Evolutionary conservation across 2,888 invertebrate species (phyloP).

Genomic region (Eristalis tenax): DNA sequence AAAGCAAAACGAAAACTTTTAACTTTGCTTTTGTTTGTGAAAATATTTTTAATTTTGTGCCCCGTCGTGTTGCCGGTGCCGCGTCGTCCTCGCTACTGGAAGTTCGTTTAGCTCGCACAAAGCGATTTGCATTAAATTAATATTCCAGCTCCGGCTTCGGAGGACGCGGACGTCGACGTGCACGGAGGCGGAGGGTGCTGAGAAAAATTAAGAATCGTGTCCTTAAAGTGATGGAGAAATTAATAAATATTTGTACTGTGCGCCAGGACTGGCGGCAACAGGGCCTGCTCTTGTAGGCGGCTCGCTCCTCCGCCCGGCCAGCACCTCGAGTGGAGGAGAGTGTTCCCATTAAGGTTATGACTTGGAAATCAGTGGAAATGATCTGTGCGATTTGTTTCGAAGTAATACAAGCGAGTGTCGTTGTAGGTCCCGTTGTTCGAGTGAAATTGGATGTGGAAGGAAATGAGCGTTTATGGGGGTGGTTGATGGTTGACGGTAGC

Average conservation of each 20-base stretch:
- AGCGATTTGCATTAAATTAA: slow-evolving; percentile 72
- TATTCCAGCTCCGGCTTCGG: slow-evolving; percentile 50
- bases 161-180: no score
- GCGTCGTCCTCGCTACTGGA: not conserved
- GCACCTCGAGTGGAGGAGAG: not conserved
- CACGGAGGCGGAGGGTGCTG: not conserved
- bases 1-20: slow-evolving; percentile 45
- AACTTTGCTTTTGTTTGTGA: slow-evolving; percentile 68
- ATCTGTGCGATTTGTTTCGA: slow-evolving; percentile 19
- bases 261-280: not conserved
- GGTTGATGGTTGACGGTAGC: not conserved
- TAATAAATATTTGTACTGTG: slow-evolving; percentile 61
- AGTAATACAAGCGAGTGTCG: not conserved
- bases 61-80: not conserved
- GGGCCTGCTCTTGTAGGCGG: not conserved
- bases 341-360: slow-evolving; percentile 19
- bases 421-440: not conserved
- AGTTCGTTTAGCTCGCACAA: slow-evolving; percentile 62
- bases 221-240: slow-evolving; percentile 58
- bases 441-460: slow-evolving; percentile 1
- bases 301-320: no score
- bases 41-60: slow-evolving; percentile 67
- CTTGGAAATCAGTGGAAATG: slow-evolving; percentile 29
- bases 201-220: slow-evolving; percentile 49
- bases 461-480: not conserved